Evolutionary conservation across 2,888 invertebrate species (phyloP).

Genomic region (Luffia ferchaultella): DNA sequence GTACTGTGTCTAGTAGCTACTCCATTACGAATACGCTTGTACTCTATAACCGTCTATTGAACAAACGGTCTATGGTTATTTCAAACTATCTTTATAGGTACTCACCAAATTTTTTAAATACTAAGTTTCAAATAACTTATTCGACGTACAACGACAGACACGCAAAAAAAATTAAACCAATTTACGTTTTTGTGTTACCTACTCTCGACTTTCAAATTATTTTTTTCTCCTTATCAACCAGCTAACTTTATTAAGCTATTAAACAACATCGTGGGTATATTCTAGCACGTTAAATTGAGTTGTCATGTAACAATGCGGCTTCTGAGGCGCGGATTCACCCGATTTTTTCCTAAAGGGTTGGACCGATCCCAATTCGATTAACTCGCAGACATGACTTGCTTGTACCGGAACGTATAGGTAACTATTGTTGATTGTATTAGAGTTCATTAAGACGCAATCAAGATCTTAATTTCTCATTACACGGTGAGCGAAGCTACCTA

Average conservation of each 20-base stretch:
- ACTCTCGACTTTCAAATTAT: too few species aligned
- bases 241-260: slow-evolving; percentile 52
- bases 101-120: too few species aligned
- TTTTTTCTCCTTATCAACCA: slow-evolving; percentile 3
- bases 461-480: slow-evolving; percentile 66
- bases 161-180: too few species aligned
- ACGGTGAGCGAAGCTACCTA: slow-evolving; percentile 55
- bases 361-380: slow-evolving; percentile 62
- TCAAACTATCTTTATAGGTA: too few species aligned
- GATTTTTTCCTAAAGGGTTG: slow-evolving; percentile 61
- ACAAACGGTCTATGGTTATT: too few species aligned
- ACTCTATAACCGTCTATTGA: too few species aligned
- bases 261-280: slow-evolving; percentile 36
- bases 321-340: slow-evolving; percentile 40
- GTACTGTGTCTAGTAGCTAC: too few species aligned
- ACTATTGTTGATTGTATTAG: slow-evolving; percentile 66
- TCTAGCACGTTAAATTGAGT: slow-evolving; percentile 52
- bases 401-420: slow-evolving; percentile 46
- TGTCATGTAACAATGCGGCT: slow-evolving; percentile 58
- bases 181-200: too few species aligned
- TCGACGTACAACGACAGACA: too few species aligned
- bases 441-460: slow-evolving; percentile 66
- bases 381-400: slow-evolving; percentile 55
- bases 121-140: too few species aligned
- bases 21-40: too few species aligned